Conservation (phyloP, 2,888 invertebrate species). For the Apodemia duryi region DNA sequence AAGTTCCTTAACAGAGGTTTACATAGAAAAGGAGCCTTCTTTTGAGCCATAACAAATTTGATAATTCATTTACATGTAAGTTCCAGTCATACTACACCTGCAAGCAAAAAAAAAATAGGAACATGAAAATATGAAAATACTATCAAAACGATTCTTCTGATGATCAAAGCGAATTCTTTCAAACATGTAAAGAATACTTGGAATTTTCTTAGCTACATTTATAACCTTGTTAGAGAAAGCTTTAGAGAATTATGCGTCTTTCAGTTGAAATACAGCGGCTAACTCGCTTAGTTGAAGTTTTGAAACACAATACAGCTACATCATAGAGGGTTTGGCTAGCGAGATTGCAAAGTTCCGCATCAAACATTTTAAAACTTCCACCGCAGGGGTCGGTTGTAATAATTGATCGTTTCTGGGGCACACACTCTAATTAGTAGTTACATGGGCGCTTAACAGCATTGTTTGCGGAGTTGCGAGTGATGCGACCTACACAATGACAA, state of each 20-base stretch:
- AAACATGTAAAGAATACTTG: too few relatives aligned
- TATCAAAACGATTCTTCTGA: too few relatives aligned
- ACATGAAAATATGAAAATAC: too few relatives aligned
- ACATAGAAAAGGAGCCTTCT: too few relatives aligned
- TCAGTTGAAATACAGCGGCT: neutral
- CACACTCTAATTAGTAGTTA: conserved; percentile 10
- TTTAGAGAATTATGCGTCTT: neutral
- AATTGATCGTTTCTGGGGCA: neutral
- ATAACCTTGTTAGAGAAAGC: neutral
- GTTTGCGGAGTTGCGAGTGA: conserved; percentile 17
- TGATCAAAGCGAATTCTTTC: too few relatives aligned
- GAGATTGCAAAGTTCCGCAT: conserved; percentile 4
- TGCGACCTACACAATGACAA: conserved; percentile 27
- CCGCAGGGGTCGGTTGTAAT: conserved; percentile 7
- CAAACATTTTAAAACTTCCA: conserved; percentile 16
- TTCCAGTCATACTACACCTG: too few relatives aligned
- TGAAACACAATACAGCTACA: neutral
- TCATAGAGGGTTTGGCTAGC: neutral
- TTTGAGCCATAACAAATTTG: too few relatives aligned
- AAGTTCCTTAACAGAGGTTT: too few relatives aligned
- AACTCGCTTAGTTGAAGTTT: conserved; percentile 7
- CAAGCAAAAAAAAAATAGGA: too few relatives aligned
- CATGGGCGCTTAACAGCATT: conserved; percentile 23
- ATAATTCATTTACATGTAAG: too few relatives aligned
- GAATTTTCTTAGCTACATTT: neutral